Conservation (phyloP, 2,113 vertebrate genomes). For the Edolisoma coerulescens region DNA sequence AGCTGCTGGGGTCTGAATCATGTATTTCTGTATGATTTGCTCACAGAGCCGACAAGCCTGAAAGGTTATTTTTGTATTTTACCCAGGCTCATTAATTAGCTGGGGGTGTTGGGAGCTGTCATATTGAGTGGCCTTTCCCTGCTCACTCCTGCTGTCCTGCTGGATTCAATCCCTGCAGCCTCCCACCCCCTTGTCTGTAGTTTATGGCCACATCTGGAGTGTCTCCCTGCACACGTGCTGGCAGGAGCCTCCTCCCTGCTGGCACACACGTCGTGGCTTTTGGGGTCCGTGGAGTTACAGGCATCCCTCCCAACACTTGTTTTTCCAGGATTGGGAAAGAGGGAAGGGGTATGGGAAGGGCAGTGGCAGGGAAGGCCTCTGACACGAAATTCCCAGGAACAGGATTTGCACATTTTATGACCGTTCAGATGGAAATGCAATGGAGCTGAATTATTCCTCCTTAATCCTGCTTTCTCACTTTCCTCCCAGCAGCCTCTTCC, state of each 20-base stretch:
- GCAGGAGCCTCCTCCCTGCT: neutral
- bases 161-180: neutral
- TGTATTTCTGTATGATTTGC: neutral
- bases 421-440: conserved; percentile 49
- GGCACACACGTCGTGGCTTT: neutral
- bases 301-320: neutral
- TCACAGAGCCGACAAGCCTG: neutral
- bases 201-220: neutral
- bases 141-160: neutral
- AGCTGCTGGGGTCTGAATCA: neutral
- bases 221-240: neutral
- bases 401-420: conserved; percentile 65
- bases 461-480: conserved; percentile 59
- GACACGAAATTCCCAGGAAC: conserved; percentile 40
- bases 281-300: neutral
- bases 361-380: conserved; percentile 26
- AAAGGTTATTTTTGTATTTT: neutral
- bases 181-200: neutral
- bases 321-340: neutral
- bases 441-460: conserved; percentile 30
- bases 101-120: neutral
- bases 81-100: neutral
- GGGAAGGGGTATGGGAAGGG: neutral
- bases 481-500: conserved; percentile 27
- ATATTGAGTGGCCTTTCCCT: neutral